Evolutionary conservation across 2,797 vertebrate species (phyloP), one percentile per base, ranked within the genome.

Genomic region (Enteromius paludinosus): DNA sequence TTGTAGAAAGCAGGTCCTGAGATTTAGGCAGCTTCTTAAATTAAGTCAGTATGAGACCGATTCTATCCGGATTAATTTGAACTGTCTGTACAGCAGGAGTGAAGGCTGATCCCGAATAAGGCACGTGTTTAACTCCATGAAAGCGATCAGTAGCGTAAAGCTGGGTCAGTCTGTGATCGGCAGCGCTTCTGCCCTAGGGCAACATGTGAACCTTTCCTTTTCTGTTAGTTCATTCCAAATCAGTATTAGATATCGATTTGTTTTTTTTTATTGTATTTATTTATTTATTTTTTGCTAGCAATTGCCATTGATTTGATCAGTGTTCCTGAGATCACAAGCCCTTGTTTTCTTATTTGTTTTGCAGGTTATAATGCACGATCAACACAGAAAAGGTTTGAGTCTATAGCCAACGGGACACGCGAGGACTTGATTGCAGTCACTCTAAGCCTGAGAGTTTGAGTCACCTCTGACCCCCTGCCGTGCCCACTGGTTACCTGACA

Each of bases 391-490:
- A 98, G 95, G 95, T 94, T 95, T 95, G 87, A 95, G 94, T 97
- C 97, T 99, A 97, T 99, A 98, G 97, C 97, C 97, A 94, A 94
- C 93, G 95, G 94, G 94, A 93, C 94, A 82, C 90, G 89, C 88
- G 89, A 95, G 97, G 96, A 98, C 96, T 96, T 95, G 92, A 95
- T 97, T 97, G 96, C 96, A 96, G 97, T 97, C 95, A 94, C 96
- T 97, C 96, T 93, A 96, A 97, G 97, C 97, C 97, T 99, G 97
- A 92, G 96, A 97, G 96, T 97, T 97, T 96, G 89, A 91, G 94
- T 94, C 94, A 93, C 91, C 90, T 93, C 92, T 88, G 85, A 87
- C 92, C 83, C 81, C 35, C 47, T 20, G 33, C 87, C 25, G 79
- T 77, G 79, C 74, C 82, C 59, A 30, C 81, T 54, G 83, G 15